phyloP scores from a whole-genome alignment of 2,113 vertebrate species.

The Eretmochelys imbricata region DNA sequence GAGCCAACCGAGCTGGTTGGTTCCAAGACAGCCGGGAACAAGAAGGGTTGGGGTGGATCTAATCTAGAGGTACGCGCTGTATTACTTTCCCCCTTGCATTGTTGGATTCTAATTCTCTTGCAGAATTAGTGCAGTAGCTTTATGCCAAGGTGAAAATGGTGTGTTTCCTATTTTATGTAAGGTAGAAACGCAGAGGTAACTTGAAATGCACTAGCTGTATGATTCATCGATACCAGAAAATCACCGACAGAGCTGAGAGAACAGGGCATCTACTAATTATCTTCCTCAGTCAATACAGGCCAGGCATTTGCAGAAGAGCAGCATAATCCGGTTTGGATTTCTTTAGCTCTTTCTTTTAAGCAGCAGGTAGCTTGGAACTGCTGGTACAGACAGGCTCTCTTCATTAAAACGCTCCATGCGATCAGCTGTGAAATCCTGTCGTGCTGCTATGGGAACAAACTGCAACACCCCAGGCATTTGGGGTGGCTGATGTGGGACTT shows the following conservation, averaged over 20 bases:
- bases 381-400: background rate
- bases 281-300: rapidly evolving
- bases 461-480: background rate
- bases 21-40: background rate
- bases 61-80: background rate
- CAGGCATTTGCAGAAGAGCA: background rate
- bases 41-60: background rate
- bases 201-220: background rate
- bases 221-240: background rate
- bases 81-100: background rate
- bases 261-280: slow-evolving; percentile 12
- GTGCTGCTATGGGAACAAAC: background rate
- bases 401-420: no score
- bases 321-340: background rate
- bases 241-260: background rate
- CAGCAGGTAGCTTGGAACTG: rapidly evolving
- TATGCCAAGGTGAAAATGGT: background rate
- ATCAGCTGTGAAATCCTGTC: background rate
- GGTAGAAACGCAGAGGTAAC: background rate
- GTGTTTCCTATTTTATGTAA: background rate
- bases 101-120: background rate
- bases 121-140: background rate
- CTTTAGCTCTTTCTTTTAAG: rapidly evolving
- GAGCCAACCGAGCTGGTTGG: background rate
- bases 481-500: background rate